Evolutionary conservation across 2,888 invertebrate genomes (phyloP), one percentile per base, ranked within the genome.

Genomic region (Parochlus steinenii): DNA sequence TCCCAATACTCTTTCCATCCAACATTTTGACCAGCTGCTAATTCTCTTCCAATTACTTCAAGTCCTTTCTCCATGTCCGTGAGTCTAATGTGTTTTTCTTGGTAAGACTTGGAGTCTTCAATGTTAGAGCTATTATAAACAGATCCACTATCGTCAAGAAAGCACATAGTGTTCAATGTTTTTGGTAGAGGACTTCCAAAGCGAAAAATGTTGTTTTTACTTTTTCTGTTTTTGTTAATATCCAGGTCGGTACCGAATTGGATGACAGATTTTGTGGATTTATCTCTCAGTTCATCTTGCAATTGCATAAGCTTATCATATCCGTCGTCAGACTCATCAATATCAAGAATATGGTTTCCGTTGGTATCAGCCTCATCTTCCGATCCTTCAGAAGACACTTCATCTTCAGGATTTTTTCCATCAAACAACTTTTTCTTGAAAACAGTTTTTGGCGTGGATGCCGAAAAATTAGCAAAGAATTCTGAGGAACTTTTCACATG

Each of bases 1-100:
- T 78, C 75, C 93, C 93, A 95, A 58, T 85, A 85, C 50, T 95
- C 93, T 41, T 73, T 76, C 92, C 92, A 93, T 7, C 71, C 68
- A 0, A 85, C 66, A 35, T 75, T 66, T 53, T 72, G 68, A 53
- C 79, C 67, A 42, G 70, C 69, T 1, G 86, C 83, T 42, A 80
- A 53, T 3, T 8, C 74, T 63, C 80, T 68, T 41, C 86, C 90
- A 26, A 85, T 70, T 45, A 74, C 60, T 56, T 93, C 92, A n/a
- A 90, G 62, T 0, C 92, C 92, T 52, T 90, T 92, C 39, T 79
- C 75, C 19, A 74, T 67, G 52, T 92, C 90, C 32, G 69, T 63
- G 7, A 82, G 61, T 27, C 75, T 55, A 43, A 71, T 44, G 43
- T 58, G 52, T 4, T 58, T 51, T 43, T 58, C 58, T 14, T 48